phyloP scores from a whole-genome alignment of 2,113 vertebrate species.

The Sorex araneus region DNA sequence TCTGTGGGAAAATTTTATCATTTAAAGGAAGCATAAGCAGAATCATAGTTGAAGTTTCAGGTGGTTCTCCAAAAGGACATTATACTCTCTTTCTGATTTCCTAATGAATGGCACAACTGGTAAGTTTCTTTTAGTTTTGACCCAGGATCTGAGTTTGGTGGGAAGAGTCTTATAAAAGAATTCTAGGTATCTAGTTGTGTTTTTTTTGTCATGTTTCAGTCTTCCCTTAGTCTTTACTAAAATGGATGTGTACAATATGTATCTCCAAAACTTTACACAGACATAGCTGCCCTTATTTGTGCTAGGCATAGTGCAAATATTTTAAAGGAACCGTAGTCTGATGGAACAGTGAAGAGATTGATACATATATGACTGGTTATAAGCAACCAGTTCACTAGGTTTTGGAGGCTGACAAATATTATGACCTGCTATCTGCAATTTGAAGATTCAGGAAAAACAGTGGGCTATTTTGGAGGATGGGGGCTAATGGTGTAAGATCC shows the following conservation, averaged over 20 bases:
- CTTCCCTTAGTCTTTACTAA: background rate
- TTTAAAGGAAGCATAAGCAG: background rate
- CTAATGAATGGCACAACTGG: background rate
- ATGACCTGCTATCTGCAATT: background rate
- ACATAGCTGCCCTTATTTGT: background rate
- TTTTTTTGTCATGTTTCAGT: background rate
- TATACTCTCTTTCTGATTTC: background rate
- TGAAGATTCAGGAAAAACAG: background rate
- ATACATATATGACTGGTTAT: background rate
- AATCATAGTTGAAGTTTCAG: background rate
- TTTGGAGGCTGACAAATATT: background rate
- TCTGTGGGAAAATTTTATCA: background rate
- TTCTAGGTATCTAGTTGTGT: background rate
- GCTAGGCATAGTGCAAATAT: background rate
- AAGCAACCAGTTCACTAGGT: background rate
- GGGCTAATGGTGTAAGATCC: background rate
- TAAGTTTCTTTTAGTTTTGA: background rate
- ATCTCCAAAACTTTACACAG: background rate
- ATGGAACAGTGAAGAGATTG: background rate
- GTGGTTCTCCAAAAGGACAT: constrained; percentile 4
- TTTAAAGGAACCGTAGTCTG: background rate
- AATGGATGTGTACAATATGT: background rate
- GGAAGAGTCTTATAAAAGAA: background rate
- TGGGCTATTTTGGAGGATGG: background rate
- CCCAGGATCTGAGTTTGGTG: background rate